Evolutionary conservation across 1,140 invertebrate species (phyloP), one percentile per base, ranked within the genome.

Genomic region (Bombus breviceps): DNA sequence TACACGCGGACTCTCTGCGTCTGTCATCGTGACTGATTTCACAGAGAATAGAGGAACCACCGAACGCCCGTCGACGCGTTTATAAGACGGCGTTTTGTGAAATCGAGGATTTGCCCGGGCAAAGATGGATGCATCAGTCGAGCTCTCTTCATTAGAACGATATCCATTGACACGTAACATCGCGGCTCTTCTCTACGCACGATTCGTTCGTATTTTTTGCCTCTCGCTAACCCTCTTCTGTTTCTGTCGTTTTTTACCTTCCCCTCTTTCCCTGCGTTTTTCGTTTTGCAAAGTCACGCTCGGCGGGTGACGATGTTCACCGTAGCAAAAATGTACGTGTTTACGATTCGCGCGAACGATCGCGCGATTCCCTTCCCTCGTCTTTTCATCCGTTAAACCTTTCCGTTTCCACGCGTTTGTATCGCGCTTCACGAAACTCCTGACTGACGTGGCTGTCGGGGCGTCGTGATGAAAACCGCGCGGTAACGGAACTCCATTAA

Each of bases 401-500:
- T 83, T 66, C 37, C 68, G 79, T 86, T 81, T 83, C 66, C 82
- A 72, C 76, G 78, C 84, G 81, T 84, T 89, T 83, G 75, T 89
- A 83, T 73, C 84, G 86, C 80, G 88, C 57, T 90, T 78, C 81
- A 39, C 74, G 80, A 87, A 90, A 90, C 88, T 89, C 69, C 47
- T 87, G 88, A 90, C 69, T 84, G 88, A 87, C 88, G 77, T 59
- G 84, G 86, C 80, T 86, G 88, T 86, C 88, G 80, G 80, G 84
- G 81, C n/a, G 88, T 34, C 76, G 81, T 77, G 85, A 83, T 89
- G 88, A 81, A 90, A 89, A 90, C 85, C 81, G 85, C 85, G 64
- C 68, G 77, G 85, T 84, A 89, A 90, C 88, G 85, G 83, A 89
- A 90, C 88, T 90, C 85, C 89, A 90, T 90, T 90, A 90, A 90